These are phyloP conservation scores for Pluvialis apricaria DNA, from an alignment of 2,113 vertebrate species.

Conservation along the genomic window DNA sequence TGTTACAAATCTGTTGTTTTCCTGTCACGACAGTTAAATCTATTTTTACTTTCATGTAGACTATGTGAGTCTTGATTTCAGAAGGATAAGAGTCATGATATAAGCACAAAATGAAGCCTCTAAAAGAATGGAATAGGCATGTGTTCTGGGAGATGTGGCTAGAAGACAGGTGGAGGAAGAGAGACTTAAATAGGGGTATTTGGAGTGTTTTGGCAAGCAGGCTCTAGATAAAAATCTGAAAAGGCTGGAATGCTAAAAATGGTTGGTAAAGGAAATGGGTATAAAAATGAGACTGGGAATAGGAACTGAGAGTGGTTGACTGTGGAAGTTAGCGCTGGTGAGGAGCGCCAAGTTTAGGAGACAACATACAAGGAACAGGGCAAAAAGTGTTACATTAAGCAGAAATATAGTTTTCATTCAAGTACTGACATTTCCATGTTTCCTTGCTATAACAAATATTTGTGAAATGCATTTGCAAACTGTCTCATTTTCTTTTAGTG, in stretches of 20 bases:
- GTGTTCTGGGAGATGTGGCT: background rate
- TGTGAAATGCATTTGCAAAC: background rate
- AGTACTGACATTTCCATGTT: background rate
- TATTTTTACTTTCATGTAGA: background rate
- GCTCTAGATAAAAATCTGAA: background rate
- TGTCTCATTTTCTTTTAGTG: background rate
- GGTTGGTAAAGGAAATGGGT: background rate
- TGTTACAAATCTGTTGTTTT: background rate
- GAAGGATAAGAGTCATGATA: background rate
- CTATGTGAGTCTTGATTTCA: background rate
- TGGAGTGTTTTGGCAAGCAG: background rate
- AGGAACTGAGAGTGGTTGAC: background rate
- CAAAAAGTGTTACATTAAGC: background rate
- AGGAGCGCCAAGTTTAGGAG: background rate
- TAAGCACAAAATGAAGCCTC: background rate
- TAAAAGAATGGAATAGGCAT: background rate
- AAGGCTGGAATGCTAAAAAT: background rate
- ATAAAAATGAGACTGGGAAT: background rate
- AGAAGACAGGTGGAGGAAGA: background rate
- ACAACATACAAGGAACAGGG: background rate
- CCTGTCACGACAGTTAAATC: background rate
- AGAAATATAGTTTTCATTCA: background rate
- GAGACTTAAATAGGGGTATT: background rate
- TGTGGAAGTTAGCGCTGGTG: background rate
- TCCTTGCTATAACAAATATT: background rate